Evolutionary conservation across 2,797 vertebrate species (phyloP).

Genomic region (Vultur gryphus): DNA sequence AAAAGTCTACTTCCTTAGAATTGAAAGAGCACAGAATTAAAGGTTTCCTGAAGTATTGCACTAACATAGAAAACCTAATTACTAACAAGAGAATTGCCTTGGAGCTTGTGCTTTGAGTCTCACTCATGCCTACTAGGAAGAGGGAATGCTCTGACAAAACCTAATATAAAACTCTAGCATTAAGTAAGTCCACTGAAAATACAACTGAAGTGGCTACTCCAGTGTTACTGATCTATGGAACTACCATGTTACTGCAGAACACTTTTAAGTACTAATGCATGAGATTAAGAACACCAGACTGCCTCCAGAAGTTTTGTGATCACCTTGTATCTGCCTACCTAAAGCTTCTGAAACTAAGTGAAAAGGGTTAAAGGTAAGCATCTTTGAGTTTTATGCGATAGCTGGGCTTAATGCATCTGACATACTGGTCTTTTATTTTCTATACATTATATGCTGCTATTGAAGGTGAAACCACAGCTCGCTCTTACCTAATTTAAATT

Average conservation of each 20-base stretch:
- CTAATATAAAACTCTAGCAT: neutral
- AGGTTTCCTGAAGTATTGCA: slow-evolving; percentile 42
- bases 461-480: slow-evolving; percentile 20
- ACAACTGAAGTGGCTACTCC: neutral
- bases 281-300: neutral
- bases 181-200: slow-evolving; percentile 7
- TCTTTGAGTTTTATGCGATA: neutral
- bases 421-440: neutral
- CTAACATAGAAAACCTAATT: slow-evolving; percentile 58
- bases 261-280: neutral
- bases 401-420: neutral
- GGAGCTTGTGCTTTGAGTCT: neutral
- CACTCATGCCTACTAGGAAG: neutral
- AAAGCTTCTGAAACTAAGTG: slow-evolving; percentile 14
- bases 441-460: slow-evolving; percentile 29
- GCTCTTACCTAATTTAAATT: neutral
- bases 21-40: slow-evolving; percentile 26
- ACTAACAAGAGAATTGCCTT: slow-evolving; percentile 32
- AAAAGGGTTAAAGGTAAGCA: neutral
- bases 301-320: neutral
- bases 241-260: neutral
- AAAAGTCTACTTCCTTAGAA: slow-evolving; percentile 29
- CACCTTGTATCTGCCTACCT: neutral
- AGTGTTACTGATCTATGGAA: neutral
- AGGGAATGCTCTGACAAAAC: neutral